Percentiles rank a stretch among this genome's conserved stretches.
These are phyloP conservation scores for Globodera ellingtonae DNA, from an alignment of 1,140 invertebrate species.

Conservation along the genomic window DNA sequence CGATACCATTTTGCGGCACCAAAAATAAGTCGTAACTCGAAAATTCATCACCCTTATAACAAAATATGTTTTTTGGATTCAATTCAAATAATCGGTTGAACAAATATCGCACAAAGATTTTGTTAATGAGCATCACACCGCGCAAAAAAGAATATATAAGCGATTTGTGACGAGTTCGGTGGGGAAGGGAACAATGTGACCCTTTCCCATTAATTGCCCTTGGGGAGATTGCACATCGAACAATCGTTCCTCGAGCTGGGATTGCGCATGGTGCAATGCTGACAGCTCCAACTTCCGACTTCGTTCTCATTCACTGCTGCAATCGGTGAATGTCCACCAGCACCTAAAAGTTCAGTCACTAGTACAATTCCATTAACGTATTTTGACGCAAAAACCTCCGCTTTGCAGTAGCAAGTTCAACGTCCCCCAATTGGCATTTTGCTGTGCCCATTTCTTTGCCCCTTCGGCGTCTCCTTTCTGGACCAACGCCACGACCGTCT, in stretches of 20 bases:
- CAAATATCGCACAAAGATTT: too few species aligned
- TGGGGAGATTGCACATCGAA: slow-evolving; percentile 55
- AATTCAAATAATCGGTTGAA: too few species aligned
- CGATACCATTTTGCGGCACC: too few species aligned
- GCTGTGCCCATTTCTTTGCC: slow-evolving; percentile 53
- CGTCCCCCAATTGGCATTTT: slow-evolving; percentile 55
- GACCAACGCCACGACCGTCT: slow-evolving; percentile 39
- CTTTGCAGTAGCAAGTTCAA: slow-evolving; percentile 34
- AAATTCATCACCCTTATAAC: too few species aligned
- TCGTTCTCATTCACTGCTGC: background rate
- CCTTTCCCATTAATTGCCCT: background rate
- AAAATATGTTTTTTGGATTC: too few species aligned
- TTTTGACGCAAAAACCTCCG: slow-evolving; percentile 44
- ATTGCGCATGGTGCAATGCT: slow-evolving; percentile 61
- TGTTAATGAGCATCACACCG: too few species aligned
- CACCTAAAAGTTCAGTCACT: slow-evolving; percentile 4
- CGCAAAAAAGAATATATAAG: too few species aligned
- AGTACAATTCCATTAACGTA: background rate
- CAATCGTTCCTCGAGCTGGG: slow-evolving; percentile 48
- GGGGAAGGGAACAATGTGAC: background rate
- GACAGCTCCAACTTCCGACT: slow-evolving; percentile 47
- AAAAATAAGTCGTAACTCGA: too few species aligned
- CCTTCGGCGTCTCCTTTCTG: slow-evolving; percentile 38
- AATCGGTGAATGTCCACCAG: background rate
- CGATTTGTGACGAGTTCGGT: too few species aligned